Evolutionary conservation across 2,113 vertebrate genomes (phyloP), one percentile per base, ranked within the genome.

Genomic region (Mugil cephalus): DNA sequence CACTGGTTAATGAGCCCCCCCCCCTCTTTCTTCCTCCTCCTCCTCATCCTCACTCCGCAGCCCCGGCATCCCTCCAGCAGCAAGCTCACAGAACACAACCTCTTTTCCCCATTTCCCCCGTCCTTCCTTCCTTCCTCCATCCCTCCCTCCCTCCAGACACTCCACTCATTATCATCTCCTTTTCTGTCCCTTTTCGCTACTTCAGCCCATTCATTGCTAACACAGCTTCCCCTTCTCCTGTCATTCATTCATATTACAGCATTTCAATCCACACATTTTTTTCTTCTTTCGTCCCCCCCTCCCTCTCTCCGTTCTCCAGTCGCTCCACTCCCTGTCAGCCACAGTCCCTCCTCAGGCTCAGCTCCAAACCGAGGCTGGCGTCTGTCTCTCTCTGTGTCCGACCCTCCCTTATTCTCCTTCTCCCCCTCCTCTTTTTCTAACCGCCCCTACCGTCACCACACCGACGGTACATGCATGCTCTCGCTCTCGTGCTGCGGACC

Each of bases 1-100:
- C 89, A 58, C 89, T 92, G 90, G 83, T 92, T 94, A 95, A 95
- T 94, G 93, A 95, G 94, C 62, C 81, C 70, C 76, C 84, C 77
- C 86, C 40, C 39, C 48, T 67, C 76, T 65, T 63, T 82, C 74
- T 60, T 60, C 60, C 64, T 68, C 63, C 58, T 76, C 56, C 18
- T 82, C 81, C 36, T 80, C 79, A 53, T 76, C 66, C 64, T 82
- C 77, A 42, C 58, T 42, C 60, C 70, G 13, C 18, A 55, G 62
- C 65, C 38, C 39, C 74, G 24, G 73, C 81, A 79, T 84, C 74
- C 69, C 78, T 74, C 85, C 73, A 83, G 75, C 62, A 48, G 43
- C 68, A 80, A 54, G 17, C 69, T 56, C 61, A 72, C 80, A 60
- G 43, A 24, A 84, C 70, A 72, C 51, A 48, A 18, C 6, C 54